Conservation (phyloP, 2,797 vertebrate species). For the Onychomys leucogaster region DNA sequence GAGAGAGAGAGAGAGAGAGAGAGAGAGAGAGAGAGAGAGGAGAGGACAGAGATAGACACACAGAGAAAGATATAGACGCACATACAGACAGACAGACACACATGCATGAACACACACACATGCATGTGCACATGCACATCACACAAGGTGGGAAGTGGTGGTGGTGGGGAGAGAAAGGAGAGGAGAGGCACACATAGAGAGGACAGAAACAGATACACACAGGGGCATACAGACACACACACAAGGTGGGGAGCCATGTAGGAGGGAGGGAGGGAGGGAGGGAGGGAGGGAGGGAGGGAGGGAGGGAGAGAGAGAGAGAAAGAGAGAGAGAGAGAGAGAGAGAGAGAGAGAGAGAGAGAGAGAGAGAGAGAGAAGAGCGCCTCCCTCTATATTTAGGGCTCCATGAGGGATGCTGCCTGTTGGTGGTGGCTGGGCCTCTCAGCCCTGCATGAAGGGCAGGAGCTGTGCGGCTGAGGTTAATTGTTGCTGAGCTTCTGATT, state of each 20-base stretch:
- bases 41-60: not conserved
- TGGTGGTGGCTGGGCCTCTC: not conserved
- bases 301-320: not conserved
- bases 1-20: not conserved
- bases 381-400: not conserved
- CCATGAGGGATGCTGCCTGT: not conserved
- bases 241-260: not conserved
- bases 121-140: too few relatives aligned
- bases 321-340: not conserved
- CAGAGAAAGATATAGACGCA: not conserved
- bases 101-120: not conserved
- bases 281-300: not conserved
- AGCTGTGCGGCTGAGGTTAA: slow-evolving; percentile 41
- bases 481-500: slow-evolving; percentile 42
- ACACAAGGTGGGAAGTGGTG: not conserved
- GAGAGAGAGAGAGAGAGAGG: not conserved
- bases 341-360: not conserved
- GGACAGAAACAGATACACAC: not conserved
- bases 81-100: not conserved
- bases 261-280: not conserved
- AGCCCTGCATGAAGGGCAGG: not conserved
- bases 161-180: not conserved
- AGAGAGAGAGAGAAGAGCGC: too few relatives aligned
- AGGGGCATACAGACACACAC: rapidly evolving
- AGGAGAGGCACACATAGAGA: not conserved